Evolutionary conservation across 2,797 vertebrate genomes (phyloP).

Genomic region (Bucorvus abyssinicus): DNA sequence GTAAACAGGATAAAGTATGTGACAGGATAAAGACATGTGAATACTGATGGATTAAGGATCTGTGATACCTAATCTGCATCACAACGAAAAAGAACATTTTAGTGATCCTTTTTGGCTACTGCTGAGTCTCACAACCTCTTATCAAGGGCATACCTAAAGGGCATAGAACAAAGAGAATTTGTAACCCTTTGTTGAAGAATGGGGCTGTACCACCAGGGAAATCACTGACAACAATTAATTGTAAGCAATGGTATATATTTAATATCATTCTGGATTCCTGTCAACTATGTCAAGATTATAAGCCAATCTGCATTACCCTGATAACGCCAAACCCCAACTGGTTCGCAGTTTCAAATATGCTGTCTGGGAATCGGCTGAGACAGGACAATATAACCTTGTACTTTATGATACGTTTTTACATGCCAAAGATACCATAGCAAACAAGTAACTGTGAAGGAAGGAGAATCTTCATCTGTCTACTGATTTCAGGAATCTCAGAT

Average conservation of each 20-base stretch:
- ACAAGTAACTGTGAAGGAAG: background rate
- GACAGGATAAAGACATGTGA: background rate
- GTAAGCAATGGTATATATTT: background rate
- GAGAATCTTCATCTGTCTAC: background rate
- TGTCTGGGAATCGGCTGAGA: background rate
- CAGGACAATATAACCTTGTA: background rate
- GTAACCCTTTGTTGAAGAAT: background rate
- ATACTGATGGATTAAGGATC: background rate
- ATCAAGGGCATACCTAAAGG: background rate
- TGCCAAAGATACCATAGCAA: background rate
- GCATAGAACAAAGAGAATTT: background rate
- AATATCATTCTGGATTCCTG: background rate
- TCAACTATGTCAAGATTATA: background rate
- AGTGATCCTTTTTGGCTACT: background rate
- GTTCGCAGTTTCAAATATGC: background rate
- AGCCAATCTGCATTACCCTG: background rate
- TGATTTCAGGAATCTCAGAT: background rate
- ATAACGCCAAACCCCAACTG: background rate
- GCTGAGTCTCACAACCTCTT: background rate
- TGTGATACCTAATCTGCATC: background rate
- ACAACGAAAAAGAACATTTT: background rate
- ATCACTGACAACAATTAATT: conserved; percentile 12
- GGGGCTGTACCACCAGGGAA: background rate
- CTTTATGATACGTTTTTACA: background rate
- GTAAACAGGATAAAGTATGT: background rate